A percentile compares a stretch with the other conserved stretches of the same genome.
Conservation (phyloP, 1,140 invertebrate species). For the Drosophila orena region DNA sequence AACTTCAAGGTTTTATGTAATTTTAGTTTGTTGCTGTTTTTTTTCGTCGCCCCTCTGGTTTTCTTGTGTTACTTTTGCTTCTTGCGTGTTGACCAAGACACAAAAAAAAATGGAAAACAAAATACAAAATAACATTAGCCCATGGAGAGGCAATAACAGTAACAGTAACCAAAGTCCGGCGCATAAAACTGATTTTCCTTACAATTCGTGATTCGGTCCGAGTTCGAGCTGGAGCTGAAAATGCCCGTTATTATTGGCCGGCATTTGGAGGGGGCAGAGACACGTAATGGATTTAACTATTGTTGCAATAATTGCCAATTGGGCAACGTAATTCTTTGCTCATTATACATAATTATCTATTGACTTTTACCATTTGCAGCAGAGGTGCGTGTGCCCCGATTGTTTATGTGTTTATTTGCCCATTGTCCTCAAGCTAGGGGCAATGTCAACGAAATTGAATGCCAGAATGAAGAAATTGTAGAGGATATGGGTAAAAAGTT, state of each 20-base stretch:
- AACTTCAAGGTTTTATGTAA: slow-evolving; percentile 73
- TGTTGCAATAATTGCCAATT: slow-evolving; percentile 48
- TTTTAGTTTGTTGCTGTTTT: slow-evolving; percentile 63
- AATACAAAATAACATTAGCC: slow-evolving; percentile 38
- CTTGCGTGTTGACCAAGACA: slow-evolving; percentile 65
- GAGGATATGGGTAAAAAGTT: slow-evolving; percentile 8
- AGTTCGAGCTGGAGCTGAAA: slow-evolving; percentile 11
- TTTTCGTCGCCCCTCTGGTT: slow-evolving; percentile 26
- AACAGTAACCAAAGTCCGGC: slow-evolving; percentile 36
- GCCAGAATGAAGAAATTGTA: background rate
- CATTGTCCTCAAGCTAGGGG: slow-evolving; percentile 41
- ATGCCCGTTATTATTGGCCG: slow-evolving; percentile 40
- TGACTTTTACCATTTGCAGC: slow-evolving; percentile 36
- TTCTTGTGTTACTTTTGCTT: slow-evolving; percentile 59
- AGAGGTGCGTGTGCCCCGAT: slow-evolving; percentile 4
- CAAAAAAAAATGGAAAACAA: slow-evolving; percentile 32
- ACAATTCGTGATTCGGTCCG: slow-evolving; percentile 39
- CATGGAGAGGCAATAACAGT: slow-evolving; percentile 33
- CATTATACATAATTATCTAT: slow-evolving; percentile 44
- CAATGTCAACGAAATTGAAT: slow-evolving; percentile 36
- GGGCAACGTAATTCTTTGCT: slow-evolving; percentile 46
- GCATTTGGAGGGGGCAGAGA: background rate
- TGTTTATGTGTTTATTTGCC: slow-evolving; percentile 16
- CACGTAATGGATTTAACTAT: slow-evolving; percentile 32
- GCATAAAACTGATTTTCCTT: slow-evolving; percentile 30